These are phyloP conservation scores for Chrysolina oricalcia DNA, from an alignment of 2,888 invertebrate genomes.

Conservation along the genomic window DNA sequence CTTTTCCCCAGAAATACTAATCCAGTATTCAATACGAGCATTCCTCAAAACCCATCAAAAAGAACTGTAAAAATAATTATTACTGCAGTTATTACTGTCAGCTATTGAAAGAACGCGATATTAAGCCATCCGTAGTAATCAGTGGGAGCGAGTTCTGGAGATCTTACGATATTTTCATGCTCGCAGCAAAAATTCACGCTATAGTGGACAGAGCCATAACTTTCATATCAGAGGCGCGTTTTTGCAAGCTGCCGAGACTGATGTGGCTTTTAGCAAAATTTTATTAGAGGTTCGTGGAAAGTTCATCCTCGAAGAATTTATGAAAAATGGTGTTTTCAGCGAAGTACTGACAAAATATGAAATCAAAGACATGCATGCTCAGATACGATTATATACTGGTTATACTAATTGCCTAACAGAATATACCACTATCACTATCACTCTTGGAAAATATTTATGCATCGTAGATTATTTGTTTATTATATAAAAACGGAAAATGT, in stretches of 20 bases:
- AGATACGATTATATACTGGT: neutral
- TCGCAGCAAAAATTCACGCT: slow-evolving; percentile 57
- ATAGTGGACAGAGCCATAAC: slow-evolving; percentile 60
- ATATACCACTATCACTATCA: no score
- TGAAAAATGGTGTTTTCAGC: slow-evolving; percentile 53
- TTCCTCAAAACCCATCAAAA: slow-evolving; percentile 58
- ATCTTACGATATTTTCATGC: slow-evolving; percentile 24
- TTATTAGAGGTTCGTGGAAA: slow-evolving; percentile 61
- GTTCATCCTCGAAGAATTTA: slow-evolving; percentile 55
- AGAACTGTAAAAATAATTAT: slow-evolving; percentile 55
- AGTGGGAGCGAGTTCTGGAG: slow-evolving; percentile 36
- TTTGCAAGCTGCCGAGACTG: slow-evolving; percentile 48
- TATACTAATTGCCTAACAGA: no score
- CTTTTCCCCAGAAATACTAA: no score
- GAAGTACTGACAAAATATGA: slow-evolving; percentile 64
- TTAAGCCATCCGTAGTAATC: slow-evolving; percentile 49
- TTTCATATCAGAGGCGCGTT: slow-evolving; percentile 56
- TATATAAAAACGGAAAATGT: no score
- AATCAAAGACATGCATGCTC: slow-evolving; percentile 58
- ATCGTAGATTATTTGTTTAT: no score
- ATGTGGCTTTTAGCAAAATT: slow-evolving; percentile 58
- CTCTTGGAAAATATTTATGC: no score
- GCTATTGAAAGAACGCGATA: slow-evolving; percentile 47
- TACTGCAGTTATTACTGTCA: slow-evolving; percentile 60
- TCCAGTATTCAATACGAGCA: slow-evolving; percentile 11